Percentiles rank a stretch among this genome's conserved stretches.
phyloP scores from a whole-genome alignment of 1,140 invertebrate species.

The Augochlora pura region DNA sequence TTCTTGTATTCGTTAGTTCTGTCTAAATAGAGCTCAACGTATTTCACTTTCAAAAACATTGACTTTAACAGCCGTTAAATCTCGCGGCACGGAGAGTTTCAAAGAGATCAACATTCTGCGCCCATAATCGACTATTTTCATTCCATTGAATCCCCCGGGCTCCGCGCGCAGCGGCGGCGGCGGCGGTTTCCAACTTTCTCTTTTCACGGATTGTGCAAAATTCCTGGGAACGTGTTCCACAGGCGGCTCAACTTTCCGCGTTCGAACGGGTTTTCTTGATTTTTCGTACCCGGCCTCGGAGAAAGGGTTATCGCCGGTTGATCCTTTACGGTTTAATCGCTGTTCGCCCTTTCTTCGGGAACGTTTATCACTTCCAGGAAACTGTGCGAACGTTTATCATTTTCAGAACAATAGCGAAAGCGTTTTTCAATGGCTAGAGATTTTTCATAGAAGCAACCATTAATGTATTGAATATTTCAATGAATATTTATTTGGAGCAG shows the following conservation, averaged over 20 bases:
- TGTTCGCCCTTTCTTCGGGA: background rate
- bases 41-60: slow-evolving; percentile 29
- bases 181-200: slow-evolving; percentile 28
- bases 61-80: slow-evolving; percentile 27
- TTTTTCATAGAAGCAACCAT: too few species aligned
- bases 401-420: too few species aligned
- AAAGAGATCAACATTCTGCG: slow-evolving; percentile 23
- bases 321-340: too few species aligned
- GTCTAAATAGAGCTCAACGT: background rate
- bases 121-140: slow-evolving; percentile 34
- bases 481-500: too few species aligned
- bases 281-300: background rate
- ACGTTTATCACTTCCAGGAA: background rate
- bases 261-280: slow-evolving; percentile 13
- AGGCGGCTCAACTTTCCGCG: slow-evolving; percentile 35
- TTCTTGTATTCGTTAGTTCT: slow-evolving; percentile 17
- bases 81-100: slow-evolving; percentile 14
- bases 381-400: background rate
- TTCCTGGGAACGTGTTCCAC: slow-evolving; percentile 28
- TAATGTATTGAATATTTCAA: too few species aligned
- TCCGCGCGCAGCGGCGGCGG: too few species aligned
- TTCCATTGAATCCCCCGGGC: slow-evolving; percentile 17
- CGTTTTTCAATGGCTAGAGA: too few species aligned
- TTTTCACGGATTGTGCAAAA: slow-evolving; percentile 25
- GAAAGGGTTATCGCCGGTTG: background rate